A percentile compares a stretch with the other conserved stretches of the same genome.
Evolutionary conservation across 2,797 vertebrate genomes (phyloP).

Genomic region (Vireo griseus): DNA sequence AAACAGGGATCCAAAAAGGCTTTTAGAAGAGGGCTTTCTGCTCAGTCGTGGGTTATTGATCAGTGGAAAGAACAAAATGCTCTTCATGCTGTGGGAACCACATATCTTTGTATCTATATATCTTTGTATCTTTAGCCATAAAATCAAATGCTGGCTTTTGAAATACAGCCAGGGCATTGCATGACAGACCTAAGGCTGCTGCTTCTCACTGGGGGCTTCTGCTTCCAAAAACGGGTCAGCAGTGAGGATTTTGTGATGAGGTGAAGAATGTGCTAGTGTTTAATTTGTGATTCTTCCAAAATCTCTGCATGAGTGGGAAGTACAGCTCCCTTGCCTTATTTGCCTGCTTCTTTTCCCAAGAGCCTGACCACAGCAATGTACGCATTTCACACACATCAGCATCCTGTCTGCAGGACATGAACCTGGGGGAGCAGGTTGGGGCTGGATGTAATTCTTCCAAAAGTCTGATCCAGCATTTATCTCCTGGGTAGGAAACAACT

Average conservation of each 20-base stretch:
- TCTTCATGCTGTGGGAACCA: background rate
- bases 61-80: background rate
- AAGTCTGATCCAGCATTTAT: background rate
- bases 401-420: background rate
- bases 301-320: background rate
- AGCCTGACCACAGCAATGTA: accelerated
- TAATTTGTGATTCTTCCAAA: background rate
- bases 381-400: accelerated
- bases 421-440: background rate
- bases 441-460: background rate
- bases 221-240: background rate
- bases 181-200: background rate
- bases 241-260: background rate
- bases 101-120: background rate
- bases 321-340: background rate
- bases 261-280: background rate
- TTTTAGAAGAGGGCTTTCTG: conserved; percentile 9
- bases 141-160: background rate
- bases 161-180: background rate
- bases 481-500: background rate
- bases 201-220: background rate
- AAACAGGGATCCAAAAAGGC: background rate
- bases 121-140: background rate
- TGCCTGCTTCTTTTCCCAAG: background rate
- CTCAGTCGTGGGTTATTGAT: background rate